phyloP scores from a whole-genome alignment of 2,888 invertebrate species.

The Eristalis pertinax region DNA sequence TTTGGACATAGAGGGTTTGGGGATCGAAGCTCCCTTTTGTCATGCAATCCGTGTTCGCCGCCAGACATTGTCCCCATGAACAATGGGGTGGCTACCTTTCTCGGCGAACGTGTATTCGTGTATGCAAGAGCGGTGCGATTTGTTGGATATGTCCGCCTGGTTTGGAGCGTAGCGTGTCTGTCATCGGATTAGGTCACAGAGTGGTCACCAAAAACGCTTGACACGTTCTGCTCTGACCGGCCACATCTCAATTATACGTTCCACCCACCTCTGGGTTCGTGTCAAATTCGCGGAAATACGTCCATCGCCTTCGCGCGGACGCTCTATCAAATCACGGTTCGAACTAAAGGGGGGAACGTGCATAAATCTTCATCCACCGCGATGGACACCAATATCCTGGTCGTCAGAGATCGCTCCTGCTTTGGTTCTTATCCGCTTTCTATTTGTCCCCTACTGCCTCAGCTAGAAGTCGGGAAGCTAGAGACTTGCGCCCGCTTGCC shows the following conservation, averaged over 20 bases:
- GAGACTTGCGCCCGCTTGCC: too few relatives aligned
- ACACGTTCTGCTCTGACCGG: too few relatives aligned
- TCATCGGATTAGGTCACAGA: neutral
- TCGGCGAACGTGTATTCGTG: neutral
- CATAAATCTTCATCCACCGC: conserved; percentile 24
- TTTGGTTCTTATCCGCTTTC: too few relatives aligned
- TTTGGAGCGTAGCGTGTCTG: neutral
- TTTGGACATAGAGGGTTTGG: too few relatives aligned
- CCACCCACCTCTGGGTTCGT: conserved; percentile 12
- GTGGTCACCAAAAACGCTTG: neutral
- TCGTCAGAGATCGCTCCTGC: conserved; percentile 44
- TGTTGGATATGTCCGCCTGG: neutral
- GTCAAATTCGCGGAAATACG: conserved; percentile 10
- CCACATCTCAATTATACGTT: conserved; percentile 54
- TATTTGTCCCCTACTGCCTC: too few relatives aligned
- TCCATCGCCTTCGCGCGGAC: too few relatives aligned
- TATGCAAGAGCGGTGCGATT: neutral
- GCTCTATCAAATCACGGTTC: conserved; percentile 15
- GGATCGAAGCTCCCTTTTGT: too few relatives aligned
- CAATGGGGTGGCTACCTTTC: neutral
- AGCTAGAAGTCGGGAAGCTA: too few relatives aligned
- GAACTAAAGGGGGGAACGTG: too few relatives aligned
- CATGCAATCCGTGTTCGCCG: neutral
- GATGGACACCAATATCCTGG: conserved; percentile 11
- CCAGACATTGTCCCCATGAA: neutral